Base-by-base conservation (phyloP, 2,888 invertebrate genomes). In the Amitus sp. region DNA sequence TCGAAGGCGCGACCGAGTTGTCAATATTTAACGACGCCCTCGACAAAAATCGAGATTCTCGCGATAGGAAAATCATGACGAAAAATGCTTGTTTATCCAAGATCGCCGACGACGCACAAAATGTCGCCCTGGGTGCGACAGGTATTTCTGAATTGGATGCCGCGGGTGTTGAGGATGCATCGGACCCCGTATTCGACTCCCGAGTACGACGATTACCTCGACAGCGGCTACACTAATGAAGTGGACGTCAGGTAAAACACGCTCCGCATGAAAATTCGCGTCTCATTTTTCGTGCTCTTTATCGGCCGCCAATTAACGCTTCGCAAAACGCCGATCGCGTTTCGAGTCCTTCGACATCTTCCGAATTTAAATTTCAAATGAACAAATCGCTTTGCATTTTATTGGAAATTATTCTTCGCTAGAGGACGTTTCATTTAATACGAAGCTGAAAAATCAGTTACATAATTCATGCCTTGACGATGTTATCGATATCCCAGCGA, bases 81-180 rank as follows among this genome's bases (percentile, higher is more conserved):
- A 60, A 53, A 50, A 59, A 52, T 45, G 33, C 15, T 30, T 34
- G 19, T 46, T 58, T 37, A 52, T 64, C 68, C 64, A 70, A 94
- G 94, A 80, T 94, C 94, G 0, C 95, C 96, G 13, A 94, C 95
- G 2, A 96, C 96, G 0, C 95, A 96, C 82, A 93, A 93, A 72
- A 95, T 97, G 95, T 93, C 96, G 0, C 92, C 94, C 0, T 90
- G 93, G 88, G 92, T 96, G 75, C 90, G 92, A 74, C 90, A 90
- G 75, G 85, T 96, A 62, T 96, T 97, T 83, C 86, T 97, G n/a
- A 91, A 95, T 77, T 89, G 94, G 77, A 93, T 97, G 92, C 97
- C 97, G 0, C 90, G 93, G 69, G 83, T 95, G 19, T 86, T 97
- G 74, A 91, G 95, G 87, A 96, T 97, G 93, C 86, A 94, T 50